A percentile compares a stretch with the other conserved stretches of the same genome.
These are phyloP conservation scores for Hartigia nigra DNA, from an alignment of 2,888 invertebrate genomes.

Conservation along the genomic window DNA sequence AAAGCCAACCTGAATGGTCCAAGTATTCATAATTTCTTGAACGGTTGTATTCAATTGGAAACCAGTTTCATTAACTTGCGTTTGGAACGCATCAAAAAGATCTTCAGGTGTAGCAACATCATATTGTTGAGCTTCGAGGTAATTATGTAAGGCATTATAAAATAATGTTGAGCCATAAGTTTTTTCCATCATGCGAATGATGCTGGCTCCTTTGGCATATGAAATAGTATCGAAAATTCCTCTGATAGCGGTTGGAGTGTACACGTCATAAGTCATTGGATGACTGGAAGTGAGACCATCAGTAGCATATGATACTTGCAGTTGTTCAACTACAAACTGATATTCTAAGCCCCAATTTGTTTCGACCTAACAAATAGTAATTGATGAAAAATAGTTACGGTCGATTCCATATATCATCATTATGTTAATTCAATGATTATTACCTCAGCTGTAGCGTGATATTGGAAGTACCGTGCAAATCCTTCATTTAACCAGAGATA, in stretches of 20 bases:
- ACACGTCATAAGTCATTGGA: constrained; percentile 70
- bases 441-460: constrained; percentile 59
- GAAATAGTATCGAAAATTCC: constrained; percentile 75
- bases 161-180: constrained; percentile 70
- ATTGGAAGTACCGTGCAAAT: constrained; percentile 70
- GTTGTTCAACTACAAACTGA: constrained; percentile 77
- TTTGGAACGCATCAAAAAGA: constrained; percentile 43
- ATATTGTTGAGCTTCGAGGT: constrained; percentile 64
- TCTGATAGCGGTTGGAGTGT: constrained; percentile 70
- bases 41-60: constrained; percentile 65
- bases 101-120: constrained; percentile 40
- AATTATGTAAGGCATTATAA: constrained; percentile 69
- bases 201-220: constrained; percentile 74
- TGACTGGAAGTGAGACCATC: constrained; percentile 73
- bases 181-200: constrained; percentile 78
- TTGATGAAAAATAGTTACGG: too few relatives aligned
- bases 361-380: constrained; percentile 68
- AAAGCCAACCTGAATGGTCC: constrained; percentile 73
- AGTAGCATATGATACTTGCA: constrained; percentile 72
- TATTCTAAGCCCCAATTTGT: constrained; percentile 73
- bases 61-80: constrained; percentile 57
- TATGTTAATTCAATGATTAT: constrained; percentile 19
- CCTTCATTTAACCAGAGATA: constrained; percentile 66
- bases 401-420: too few relatives aligned
- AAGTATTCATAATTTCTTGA: constrained; percentile 70